Conservation (phyloP, 2,888 invertebrate genomes). For the Helobdella robusta region DNA sequence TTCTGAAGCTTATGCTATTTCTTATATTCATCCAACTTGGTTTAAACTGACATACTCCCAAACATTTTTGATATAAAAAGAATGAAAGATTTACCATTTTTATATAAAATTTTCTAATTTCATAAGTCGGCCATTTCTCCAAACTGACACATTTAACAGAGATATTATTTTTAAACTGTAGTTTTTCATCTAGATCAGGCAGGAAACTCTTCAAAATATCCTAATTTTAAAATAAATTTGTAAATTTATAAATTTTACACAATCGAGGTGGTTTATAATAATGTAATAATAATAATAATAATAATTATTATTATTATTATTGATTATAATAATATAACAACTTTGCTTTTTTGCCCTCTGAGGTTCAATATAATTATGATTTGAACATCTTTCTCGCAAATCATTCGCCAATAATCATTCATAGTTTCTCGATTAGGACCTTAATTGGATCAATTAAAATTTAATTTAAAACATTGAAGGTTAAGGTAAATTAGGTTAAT, state of each 20-base stretch:
- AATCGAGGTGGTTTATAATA: neutral
- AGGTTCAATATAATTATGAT: conserved; percentile 96
- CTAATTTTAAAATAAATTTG: conserved; percentile 23
- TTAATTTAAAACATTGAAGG: too few relatives aligned
- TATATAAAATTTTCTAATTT: conserved; percentile 4
- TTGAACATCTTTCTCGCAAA: conserved; percentile 87
- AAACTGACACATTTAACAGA: neutral
- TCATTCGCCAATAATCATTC: conserved; percentile 93
- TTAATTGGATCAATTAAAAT: neutral
- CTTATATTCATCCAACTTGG: too few relatives aligned
- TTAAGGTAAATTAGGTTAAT: too few relatives aligned
- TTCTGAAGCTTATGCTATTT: too few relatives aligned
- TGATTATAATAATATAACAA: conserved; percentile 45
- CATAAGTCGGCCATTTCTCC: neutral
- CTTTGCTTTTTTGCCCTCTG: conserved; percentile 79
- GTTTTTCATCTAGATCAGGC: neutral
- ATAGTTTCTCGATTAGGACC: conserved; percentile 59
- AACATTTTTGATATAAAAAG: too few relatives aligned
- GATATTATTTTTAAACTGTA: neutral
- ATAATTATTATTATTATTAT: neutral
- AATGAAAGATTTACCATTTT: too few relatives aligned
- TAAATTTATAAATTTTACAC: neutral
- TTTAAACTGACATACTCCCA: too few relatives aligned
- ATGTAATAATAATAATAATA: too few relatives aligned
- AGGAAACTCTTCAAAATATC: too few relatives aligned